Evolutionary conservation across 2,888 invertebrate genomes (phyloP).

Genomic region (Ectemnius cavifrons): DNA sequence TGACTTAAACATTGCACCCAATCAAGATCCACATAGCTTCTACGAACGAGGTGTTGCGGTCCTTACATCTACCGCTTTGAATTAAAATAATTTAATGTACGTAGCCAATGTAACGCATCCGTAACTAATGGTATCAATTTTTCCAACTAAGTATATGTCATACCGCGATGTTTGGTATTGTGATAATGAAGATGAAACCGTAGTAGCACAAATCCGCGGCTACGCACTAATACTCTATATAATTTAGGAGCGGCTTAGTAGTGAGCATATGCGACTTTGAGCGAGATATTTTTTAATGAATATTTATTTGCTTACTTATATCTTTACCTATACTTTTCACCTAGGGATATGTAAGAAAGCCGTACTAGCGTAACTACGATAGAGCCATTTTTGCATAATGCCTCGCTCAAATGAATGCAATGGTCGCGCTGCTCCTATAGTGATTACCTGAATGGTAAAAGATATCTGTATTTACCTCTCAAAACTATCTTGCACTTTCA

Average conservation of each 20-base stretch:
- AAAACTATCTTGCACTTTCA: slow-evolving; percentile 25
- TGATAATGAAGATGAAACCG: neutral
- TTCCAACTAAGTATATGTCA: slow-evolving; percentile 8
- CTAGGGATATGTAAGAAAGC: neutral
- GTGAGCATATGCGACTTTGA: neutral
- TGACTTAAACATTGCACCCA: slow-evolving; percentile 93
- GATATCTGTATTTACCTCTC: slow-evolving; percentile 34
- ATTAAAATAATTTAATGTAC: slow-evolving; percentile 80
- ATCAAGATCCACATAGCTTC: slow-evolving; percentile 96
- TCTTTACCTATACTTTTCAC: neutral
- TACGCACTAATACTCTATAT: neutral
- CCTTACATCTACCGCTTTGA: slow-evolving; percentile 94
- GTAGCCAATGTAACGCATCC: slow-evolving; percentile 24
- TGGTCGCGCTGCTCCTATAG: slow-evolving; percentile 12
- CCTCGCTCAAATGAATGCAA: neutral
- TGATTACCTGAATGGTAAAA: slow-evolving; percentile 18
- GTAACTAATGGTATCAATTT: slow-evolving; percentile 16
- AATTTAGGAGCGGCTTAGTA: neutral
- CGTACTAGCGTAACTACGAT: neutral
- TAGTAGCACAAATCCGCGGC: neutral
- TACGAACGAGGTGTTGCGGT: slow-evolving; percentile 99
- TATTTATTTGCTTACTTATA: neutral
- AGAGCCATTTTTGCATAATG: neutral
- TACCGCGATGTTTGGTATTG: slow-evolving; percentile 16
- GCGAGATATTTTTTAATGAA: neutral